These are phyloP conservation scores for Charina bottae DNA, from an alignment of 2,113 vertebrate species.

Conservation along the genomic window DNA sequence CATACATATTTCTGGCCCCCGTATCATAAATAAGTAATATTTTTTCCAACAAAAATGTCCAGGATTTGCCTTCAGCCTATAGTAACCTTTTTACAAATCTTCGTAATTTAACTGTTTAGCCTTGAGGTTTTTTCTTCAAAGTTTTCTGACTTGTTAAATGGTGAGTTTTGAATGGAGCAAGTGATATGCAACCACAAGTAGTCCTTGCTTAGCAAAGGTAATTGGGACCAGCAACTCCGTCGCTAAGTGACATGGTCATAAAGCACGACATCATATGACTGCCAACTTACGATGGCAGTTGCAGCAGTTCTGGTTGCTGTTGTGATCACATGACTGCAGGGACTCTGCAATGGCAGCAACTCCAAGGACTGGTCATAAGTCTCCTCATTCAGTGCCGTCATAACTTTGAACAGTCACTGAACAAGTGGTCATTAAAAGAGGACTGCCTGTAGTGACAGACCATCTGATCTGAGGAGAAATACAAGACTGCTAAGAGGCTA, in stretches of 20 bases:
- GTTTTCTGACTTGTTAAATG: background rate
- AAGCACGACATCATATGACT: no score
- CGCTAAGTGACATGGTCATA: no score
- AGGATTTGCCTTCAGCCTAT: background rate
- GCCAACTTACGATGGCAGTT: background rate
- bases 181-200: background rate
- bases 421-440: background rate
- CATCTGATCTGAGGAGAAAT: background rate
- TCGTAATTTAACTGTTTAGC: background rate
- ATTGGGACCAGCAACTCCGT: no score
- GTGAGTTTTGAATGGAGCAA: background rate
- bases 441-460: background rate
- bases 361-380: background rate
- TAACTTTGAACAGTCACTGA: background rate
- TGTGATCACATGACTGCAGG: background rate
- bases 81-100: background rate
- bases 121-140: background rate
- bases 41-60: background rate
- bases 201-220: no score
- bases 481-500: background rate
- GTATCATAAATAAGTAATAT: no score
- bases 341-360: background rate
- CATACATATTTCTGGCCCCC: background rate
- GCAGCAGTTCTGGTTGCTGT: background rate
- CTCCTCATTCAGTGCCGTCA: background rate